Base-by-base conservation (phyloP, 2,888 invertebrate species). In the Melanostoma scalare region DNA sequence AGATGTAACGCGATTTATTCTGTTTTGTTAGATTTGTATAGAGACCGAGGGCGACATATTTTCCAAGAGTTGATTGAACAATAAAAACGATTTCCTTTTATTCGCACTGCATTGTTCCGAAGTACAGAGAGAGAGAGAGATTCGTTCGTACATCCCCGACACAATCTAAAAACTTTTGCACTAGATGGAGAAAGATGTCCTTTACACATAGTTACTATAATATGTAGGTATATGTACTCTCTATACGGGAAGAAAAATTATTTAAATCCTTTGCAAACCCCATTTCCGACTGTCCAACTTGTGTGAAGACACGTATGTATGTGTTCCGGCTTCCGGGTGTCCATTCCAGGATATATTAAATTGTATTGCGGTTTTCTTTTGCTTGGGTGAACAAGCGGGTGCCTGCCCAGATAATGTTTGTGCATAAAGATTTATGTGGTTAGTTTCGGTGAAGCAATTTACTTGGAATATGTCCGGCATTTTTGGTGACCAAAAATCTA, bases 371-470 rank as follows among this genome's bases (percentile, higher is more conserved):
- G 77, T 73, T 52, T 77, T 68, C 81, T 73, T 73, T 82, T 77
- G 77, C 82, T 77, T 71, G 74, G 84, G 65, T 69, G 65, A 74
- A 61, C 71, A 79, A 60, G 63, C 71, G 75, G 76, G 67, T 80
- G 75, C 69, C 75, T 53, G 63, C 58, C 73, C 84, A 75, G 84
- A 84, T 84, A 79, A 84, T 84, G 78, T 75, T 75, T 84, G 74
- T 79, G 84, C 60, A 84, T 84, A 84, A 79, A 85, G 85, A 85
- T 85, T 85, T 85, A 85, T 85, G 85, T 76, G 85, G 85, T 85
- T 85, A 85, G 85, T 85, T 85, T 76, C 42, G 85, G 85, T 80
- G 71, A 85, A 85, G 85, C 85, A 85, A 85, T 85, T 85, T 85
- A 80, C 85, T 80, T 79, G 75, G 85, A 85, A 85, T 85, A 85